Percentiles rank a stretch among this genome's conserved stretches.
These are phyloP conservation scores for Pachycephus smyrnensis DNA, from an alignment of 2,888 invertebrate species.

Conservation along the genomic window DNA sequence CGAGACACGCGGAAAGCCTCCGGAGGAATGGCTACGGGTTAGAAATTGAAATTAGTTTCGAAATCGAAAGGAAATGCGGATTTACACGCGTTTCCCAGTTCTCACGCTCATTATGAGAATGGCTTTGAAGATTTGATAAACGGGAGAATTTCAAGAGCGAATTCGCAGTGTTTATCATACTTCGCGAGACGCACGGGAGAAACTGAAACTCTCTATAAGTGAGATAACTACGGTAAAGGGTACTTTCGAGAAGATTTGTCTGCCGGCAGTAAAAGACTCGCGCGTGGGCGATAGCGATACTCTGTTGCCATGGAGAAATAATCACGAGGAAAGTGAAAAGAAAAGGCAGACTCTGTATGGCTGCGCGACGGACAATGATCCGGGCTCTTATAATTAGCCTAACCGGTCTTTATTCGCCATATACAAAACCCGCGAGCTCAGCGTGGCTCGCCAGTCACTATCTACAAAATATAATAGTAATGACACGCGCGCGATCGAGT, in stretches of 20 bases:
- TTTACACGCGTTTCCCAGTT: not conserved
- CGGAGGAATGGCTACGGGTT: not conserved
- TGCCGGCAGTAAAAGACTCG: not conserved
- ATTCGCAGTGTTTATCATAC: not conserved
- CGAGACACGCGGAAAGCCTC: not conserved
- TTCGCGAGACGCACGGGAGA: not conserved
- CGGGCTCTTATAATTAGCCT: slow-evolving; percentile 41
- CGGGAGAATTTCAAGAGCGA: not conserved
- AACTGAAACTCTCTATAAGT: not conserved
- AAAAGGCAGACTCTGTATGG: not conserved
- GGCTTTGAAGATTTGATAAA: not conserved
- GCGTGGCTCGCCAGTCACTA: not conserved
- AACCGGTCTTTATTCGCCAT: not conserved
- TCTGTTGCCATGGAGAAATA: slow-evolving; percentile 8
- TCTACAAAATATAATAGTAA: not conserved
- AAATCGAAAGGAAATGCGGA: slow-evolving; percentile 6
- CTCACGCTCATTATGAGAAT: not conserved
- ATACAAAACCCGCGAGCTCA: not conserved
- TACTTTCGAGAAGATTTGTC: not conserved
- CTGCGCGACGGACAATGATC: slow-evolving; percentile 35
- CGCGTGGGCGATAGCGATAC: not conserved
- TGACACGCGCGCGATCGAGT: not conserved
- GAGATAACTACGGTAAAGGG: not conserved
- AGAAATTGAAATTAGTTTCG: slow-evolving; percentile 9
- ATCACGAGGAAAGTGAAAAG: not conserved